Evolutionary conservation across 1,140 invertebrate species (phyloP).

Genomic region (Leptestheria dahalacensis): DNA sequence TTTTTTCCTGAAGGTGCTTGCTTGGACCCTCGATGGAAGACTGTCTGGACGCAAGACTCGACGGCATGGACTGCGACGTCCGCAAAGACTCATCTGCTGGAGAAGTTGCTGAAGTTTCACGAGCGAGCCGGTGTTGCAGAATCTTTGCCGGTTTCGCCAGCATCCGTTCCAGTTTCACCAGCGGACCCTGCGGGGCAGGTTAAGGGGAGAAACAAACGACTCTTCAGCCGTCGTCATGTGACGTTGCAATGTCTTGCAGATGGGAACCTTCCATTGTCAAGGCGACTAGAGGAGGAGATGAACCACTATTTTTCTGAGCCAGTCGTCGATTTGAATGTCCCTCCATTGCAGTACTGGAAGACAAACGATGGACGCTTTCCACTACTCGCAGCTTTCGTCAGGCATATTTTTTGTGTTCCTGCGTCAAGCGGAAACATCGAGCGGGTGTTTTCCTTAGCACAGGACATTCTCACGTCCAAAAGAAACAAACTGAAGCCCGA

Average conservation of each 20-base stretch:
- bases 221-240: background rate
- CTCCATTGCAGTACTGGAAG: constrained; percentile 5
- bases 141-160: background rate
- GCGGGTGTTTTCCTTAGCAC: background rate
- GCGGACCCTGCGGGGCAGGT: background rate
- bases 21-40: constrained; percentile 2
- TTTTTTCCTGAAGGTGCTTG: constrained; percentile 6
- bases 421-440: constrained; percentile 3
- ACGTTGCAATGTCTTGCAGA: background rate
- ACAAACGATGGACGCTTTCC: background rate
- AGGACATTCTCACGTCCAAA: background rate
- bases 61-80: background rate
- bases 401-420: constrained; percentile 1
- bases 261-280: background rate
- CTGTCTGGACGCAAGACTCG: background rate
- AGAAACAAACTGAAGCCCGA: background rate
- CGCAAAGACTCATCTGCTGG: background rate
- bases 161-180: background rate
- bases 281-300: background rate
- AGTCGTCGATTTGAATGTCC: background rate
- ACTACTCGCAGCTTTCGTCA: background rate
- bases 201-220: background rate
- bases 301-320: constrained; percentile 1
- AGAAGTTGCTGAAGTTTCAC: background rate
- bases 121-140: too few species aligned